Conservation (phyloP, 1,140 invertebrate species). For the Calliopsis andreniformis region DNA sequence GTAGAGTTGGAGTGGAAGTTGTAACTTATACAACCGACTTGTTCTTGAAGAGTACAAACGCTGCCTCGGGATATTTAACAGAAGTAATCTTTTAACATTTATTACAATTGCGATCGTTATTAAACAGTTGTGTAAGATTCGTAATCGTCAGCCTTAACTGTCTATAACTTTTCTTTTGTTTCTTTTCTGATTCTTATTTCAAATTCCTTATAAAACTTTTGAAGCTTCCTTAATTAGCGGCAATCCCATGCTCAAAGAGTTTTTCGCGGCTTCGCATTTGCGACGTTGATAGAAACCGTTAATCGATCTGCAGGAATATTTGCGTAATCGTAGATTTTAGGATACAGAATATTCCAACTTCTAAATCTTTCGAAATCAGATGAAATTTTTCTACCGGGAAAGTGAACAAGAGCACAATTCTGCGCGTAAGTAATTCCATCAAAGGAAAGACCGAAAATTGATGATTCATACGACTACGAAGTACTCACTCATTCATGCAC, state of each 20-base stretch:
- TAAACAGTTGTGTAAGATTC: neutral
- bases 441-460: neutral
- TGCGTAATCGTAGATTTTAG: neutral
- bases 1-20: neutral
- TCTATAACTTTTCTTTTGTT: neutral
- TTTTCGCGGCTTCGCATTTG: neutral
- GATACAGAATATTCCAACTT: too few species aligned
- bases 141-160: neutral
- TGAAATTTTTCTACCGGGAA: too few species aligned
- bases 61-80: neutral
- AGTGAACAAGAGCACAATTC: too few species aligned
- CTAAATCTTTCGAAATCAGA: too few species aligned
- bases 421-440: too few species aligned
- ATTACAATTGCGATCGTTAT: neutral
- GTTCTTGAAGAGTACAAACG: slow-evolving; percentile 2
- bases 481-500: neutral
- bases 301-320: neutral
- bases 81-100: slow-evolving; percentile 19
- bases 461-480: neutral
- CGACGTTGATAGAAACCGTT: neutral
- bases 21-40: neutral
- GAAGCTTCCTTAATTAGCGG: slow-evolving; percentile 33
- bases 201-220: neutral
- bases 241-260: neutral
- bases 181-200: neutral